Evolutionary conservation across 2,113 vertebrate genomes (phyloP), one percentile per base, ranked within the genome.

Genomic region (Pao palembangensis): DNA sequence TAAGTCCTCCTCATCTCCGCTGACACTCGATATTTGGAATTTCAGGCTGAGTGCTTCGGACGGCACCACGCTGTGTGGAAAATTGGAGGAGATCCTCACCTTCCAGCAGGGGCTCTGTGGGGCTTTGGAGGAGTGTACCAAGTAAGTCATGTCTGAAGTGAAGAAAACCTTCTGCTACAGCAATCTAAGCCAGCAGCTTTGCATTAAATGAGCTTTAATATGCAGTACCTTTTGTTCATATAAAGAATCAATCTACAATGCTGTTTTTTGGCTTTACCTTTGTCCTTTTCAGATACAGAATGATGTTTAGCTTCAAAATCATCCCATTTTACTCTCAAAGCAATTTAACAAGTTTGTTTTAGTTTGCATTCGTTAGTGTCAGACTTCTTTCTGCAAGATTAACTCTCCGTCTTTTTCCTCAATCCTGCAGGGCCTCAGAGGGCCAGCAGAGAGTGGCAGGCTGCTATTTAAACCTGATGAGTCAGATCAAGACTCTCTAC

Each of bases 91-190:
- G 78, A 91, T 99, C 61, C 93, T 93, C 56, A 87, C 89, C 1
- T 99, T 98, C 88, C 97, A 99, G 80, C 97, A 98, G 80, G 93
- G 88, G 0, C 90, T 99, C 8, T 95, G 94, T 82, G 92, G 91
- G 70, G 73, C 94, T 67, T 87, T 99, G 86, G 97, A 99, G 85
- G 97, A 99, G 66, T 94, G 93, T 78, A 91, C 92, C 20, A 98
- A 96, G 97, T 99, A 92, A 92, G 95, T 83, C 21, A 15, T 0
- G 8, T 19, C 28, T 12, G n/a, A 47, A 4, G 7, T n/a, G 4
- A 8, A 18, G 17, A 47, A 17, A 47, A n/a, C 17, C 46, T n/a
- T 18, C 7, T 4, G 1, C 47, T 43, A 6, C 3, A 38, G 11
- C 18, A 2, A 0, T 38, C 3, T 41, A 8, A 18, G 7, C 50